phyloP scores from a whole-genome alignment of 53 echinoderm and acorn worm genomes.

The Stichopus horrens region DNA sequence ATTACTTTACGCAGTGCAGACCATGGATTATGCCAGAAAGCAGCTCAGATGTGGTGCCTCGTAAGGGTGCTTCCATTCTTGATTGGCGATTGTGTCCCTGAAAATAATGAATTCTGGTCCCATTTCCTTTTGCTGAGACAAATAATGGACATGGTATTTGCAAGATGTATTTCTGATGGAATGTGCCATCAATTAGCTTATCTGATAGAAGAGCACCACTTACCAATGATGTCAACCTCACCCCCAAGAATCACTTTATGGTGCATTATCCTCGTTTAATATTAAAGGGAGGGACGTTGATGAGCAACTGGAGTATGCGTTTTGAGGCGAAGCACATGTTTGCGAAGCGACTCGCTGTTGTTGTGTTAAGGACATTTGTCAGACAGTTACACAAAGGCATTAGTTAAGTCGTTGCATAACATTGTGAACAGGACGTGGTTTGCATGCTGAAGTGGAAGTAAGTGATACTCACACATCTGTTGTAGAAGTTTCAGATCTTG shows the following conservation, averaged over 20 bases:
- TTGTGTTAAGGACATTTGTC: slow-evolving; percentile 54
- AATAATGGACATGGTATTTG: slow-evolving; percentile 54
- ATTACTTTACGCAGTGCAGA: slow-evolving; percentile 45
- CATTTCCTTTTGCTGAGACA: not conserved
- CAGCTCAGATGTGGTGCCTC: slow-evolving; percentile 71
- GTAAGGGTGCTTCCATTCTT: slow-evolving; percentile 35
- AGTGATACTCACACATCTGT: not conserved
- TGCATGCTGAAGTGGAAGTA: not conserved
- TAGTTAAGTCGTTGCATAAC: slow-evolving; percentile 44
- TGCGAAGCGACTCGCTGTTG: slow-evolving; percentile 36
- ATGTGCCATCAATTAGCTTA: slow-evolving; percentile 48
- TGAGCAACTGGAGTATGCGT: slow-evolving; percentile 49
- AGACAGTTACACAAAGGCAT: slow-evolving; percentile 42
- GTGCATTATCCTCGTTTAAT: slow-evolving; percentile 42
- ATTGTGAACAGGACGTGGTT: not conserved
- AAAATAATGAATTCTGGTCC: not conserved
- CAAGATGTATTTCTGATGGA: slow-evolving; percentile 38
- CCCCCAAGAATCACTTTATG: slow-evolving; percentile 58
- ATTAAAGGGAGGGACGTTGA: slow-evolving; percentile 25
- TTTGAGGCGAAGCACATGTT: slow-evolving; percentile 53
- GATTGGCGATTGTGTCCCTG: slow-evolving; percentile 42
- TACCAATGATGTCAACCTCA: slow-evolving; percentile 11
- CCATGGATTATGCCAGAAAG: slow-evolving; percentile 45
- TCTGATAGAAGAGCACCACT: slow-evolving; percentile 56
- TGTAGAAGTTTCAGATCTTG: not conserved